phyloP scores from a whole-genome alignment of 2,797 vertebrate genomes.

The Anisognathus igniventris region DNA sequence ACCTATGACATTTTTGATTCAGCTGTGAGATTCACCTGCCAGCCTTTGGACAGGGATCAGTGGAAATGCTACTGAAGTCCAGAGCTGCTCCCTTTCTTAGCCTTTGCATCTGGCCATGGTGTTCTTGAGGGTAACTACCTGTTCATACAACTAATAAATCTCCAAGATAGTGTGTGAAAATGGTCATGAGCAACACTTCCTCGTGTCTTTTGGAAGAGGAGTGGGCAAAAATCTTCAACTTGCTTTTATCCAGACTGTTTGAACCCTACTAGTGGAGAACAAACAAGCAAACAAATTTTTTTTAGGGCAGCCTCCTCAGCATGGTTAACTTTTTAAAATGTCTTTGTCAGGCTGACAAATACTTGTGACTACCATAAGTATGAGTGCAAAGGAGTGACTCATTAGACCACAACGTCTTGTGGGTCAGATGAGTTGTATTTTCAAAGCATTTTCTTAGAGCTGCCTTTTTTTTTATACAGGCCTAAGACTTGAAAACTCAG shows the following conservation, averaged over 20 bases:
- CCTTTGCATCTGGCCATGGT: background rate
- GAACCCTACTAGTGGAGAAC: background rate
- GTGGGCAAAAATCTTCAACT: background rate
- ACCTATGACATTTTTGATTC: background rate
- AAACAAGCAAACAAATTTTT: background rate
- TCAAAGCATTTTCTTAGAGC: background rate
- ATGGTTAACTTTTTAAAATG: background rate
- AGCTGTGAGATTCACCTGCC: background rate
- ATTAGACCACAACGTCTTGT: background rate
- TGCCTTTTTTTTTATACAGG: background rate
- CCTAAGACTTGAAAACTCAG: background rate
- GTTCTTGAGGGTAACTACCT: background rate
- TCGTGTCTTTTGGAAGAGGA: background rate
- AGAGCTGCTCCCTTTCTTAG: background rate
- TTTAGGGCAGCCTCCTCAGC: background rate
- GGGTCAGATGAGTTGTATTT: background rate
- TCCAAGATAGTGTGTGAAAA: background rate
- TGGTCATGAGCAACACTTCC: background rate
- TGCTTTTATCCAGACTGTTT: background rate
- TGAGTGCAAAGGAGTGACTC: background rate
- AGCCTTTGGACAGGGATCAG: background rate
- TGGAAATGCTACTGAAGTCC: background rate
- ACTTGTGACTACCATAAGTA: background rate
- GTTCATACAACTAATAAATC: background rate
- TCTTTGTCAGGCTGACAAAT: background rate